Percentiles rank a stretch among this genome's conserved stretches.
Conservation (phyloP, 2,797 vertebrate species). For the Gorsachius magnificus region DNA sequence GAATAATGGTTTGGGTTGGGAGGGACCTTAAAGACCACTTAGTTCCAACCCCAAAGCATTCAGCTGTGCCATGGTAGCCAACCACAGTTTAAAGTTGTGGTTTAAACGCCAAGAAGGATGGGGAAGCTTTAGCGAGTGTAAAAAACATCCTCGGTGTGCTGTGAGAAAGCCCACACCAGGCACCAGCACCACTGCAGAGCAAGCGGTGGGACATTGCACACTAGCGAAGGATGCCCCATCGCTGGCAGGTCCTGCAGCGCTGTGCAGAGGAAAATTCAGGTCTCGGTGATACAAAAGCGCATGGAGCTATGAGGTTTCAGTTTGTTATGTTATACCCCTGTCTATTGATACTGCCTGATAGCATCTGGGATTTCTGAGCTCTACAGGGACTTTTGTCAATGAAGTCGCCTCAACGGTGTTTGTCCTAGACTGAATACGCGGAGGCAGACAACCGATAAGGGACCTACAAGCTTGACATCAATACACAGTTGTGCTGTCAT, state of each 20-base stretch:
- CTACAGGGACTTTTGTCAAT: slow-evolving; percentile 18
- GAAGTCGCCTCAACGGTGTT: background rate
- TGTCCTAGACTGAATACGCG: background rate
- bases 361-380: slow-evolving; percentile 53
- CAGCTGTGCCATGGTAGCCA: fast-evolving
- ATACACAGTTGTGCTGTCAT: slow-evolving; percentile 24
- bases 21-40: background rate
- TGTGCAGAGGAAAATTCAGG: background rate
- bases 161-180: background rate
- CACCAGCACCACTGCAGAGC: background rate
- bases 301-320: slow-evolving; percentile 60
- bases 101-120: fast-evolving
- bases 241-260: background rate
- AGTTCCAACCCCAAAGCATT: background rate
- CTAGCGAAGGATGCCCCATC: background rate
- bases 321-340: slow-evolving; percentile 36
- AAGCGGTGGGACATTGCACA: background rate
- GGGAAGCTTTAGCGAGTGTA: background rate
- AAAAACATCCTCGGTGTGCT: background rate
- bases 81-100: background rate
- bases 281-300: background rate
- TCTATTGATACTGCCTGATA: slow-evolving; percentile 42
- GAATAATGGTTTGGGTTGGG: background rate
- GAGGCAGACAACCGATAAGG: slow-evolving; percentile 35
- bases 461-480: slow-evolving; percentile 50